Conservation (phyloP, 37 sponge, comb jelly and placozoan genomes). For the Ephydatia muelleri region DNA sequence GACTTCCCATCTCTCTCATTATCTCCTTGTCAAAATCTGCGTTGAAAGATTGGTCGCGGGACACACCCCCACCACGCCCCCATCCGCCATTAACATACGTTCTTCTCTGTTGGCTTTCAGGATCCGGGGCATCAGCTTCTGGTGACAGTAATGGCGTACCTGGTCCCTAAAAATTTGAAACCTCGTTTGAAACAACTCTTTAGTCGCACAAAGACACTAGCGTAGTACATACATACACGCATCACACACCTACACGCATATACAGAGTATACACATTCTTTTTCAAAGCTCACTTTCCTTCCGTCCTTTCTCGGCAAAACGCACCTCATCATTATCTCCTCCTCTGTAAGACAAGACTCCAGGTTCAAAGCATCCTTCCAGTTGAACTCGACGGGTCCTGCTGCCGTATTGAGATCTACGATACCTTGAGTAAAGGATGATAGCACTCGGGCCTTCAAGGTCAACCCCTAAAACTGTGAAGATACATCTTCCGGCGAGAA, state of each 20-base stretch:
- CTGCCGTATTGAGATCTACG: neutral
- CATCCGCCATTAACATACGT: constrained; percentile 29
- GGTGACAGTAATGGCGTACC: constrained; percentile 88
- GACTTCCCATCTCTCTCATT: constrained; percentile 87
- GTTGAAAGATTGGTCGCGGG: neutral
- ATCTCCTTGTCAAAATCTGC: constrained; percentile 81
- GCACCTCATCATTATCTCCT: constrained; percentile 94
- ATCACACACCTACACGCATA: neutral
- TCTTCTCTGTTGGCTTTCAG: constrained; percentile 91
- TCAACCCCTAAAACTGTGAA: neutral
- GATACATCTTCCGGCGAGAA: neutral
- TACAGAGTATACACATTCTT: neutral
- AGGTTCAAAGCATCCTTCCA: constrained; percentile 88
- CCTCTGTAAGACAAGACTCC: constrained; percentile 86
- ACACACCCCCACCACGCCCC: neutral
- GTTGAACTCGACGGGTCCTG: constrained; percentile 53
- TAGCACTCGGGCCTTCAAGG: neutral
- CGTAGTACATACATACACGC: neutral
- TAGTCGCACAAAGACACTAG: neutral
- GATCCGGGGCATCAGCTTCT: constrained; percentile 91
- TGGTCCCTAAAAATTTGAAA: constrained; percentile 76
- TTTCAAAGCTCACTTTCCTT: too few species aligned
- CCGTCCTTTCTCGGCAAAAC: constrained; percentile 1
- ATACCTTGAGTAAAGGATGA: neutral
- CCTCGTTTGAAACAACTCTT: neutral